A percentile compares a stretch with the other conserved stretches of the same genome.
These are phyloP conservation scores for Mycetomoellerius zeteki DNA, from an alignment of 1,140 invertebrate species.

Conservation along the genomic window DNA sequence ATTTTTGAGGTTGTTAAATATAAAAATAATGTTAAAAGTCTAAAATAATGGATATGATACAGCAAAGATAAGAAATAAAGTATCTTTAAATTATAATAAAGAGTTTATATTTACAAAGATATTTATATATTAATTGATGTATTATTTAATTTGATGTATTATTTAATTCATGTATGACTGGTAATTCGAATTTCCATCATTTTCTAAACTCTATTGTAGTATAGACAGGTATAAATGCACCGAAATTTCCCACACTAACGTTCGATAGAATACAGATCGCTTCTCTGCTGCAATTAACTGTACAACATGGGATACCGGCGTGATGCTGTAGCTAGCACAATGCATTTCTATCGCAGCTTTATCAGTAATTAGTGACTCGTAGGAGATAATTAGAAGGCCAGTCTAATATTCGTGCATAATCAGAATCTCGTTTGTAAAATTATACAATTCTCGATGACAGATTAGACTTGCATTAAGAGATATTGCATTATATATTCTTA, in stretches of 20 bases:
- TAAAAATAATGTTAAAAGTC: not conserved
- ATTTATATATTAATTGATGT: not conserved
- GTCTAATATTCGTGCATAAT: conserved; percentile 12
- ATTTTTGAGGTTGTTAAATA: not conserved
- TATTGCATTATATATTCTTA: not conserved
- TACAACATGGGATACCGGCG: conserved; percentile 38
- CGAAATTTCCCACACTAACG: conserved; percentile 30
- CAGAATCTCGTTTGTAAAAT: conserved; percentile 27
- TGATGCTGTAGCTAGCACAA: conserved; percentile 42
- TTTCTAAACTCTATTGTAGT: not conserved
- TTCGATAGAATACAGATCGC: conserved; percentile 38
- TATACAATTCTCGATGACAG: not conserved
- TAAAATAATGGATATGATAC: not conserved
- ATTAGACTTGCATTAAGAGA: not conserved
- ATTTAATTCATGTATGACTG: conserved; percentile 9
- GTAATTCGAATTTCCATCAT: not conserved
- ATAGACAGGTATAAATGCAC: conserved; percentile 3
- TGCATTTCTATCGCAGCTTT: conserved; percentile 41
- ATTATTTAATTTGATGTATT: not conserved
- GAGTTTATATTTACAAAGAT: not conserved
- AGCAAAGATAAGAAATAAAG: not conserved
- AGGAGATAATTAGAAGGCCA: conserved; percentile 26
- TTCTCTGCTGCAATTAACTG: conserved; percentile 54
- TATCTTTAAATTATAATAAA: not conserved
- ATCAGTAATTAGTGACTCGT: conserved; percentile 56